Evolutionary conservation across 2,797 vertebrate genomes (phyloP).

Genomic region (Potorous gilbertii): DNA sequence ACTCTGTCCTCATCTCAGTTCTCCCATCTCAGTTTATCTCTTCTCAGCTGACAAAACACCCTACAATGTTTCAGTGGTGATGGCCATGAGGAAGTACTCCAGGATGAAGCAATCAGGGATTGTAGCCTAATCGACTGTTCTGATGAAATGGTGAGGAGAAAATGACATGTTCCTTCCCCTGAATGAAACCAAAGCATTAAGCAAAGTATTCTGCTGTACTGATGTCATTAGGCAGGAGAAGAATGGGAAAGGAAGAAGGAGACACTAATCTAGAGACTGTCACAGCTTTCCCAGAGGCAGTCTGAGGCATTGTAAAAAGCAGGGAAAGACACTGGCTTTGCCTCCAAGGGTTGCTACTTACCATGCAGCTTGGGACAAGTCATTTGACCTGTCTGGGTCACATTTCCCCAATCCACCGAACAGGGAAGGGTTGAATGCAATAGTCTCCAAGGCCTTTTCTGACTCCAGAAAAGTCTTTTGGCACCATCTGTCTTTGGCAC

Average conservation of each 20-base stretch:
- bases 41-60: neutral
- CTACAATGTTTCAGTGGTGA: neutral
- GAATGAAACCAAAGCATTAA: neutral
- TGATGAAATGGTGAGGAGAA: neutral
- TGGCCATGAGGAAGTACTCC: neutral
- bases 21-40: neutral
- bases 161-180: neutral
- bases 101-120: neutral
- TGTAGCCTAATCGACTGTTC: neutral
- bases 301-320: neutral
- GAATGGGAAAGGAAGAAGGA: neutral
- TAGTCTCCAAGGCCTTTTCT: neutral
- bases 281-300: neutral
- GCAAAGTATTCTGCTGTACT: neutral
- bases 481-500: neutral
- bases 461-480: neutral
- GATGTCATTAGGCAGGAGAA: neutral
- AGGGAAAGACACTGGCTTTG: conserved; percentile 9
- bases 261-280: neutral
- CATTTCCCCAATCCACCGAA: neutral
- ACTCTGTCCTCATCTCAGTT: neutral
- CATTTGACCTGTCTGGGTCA: neutral
- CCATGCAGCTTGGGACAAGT: conserved; percentile 26
- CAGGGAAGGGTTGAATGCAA: neutral
- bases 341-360: neutral